These are phyloP conservation scores for Dicyrtoma fusca DNA, from an alignment of 2,888 invertebrate species.

Conservation along the genomic window DNA sequence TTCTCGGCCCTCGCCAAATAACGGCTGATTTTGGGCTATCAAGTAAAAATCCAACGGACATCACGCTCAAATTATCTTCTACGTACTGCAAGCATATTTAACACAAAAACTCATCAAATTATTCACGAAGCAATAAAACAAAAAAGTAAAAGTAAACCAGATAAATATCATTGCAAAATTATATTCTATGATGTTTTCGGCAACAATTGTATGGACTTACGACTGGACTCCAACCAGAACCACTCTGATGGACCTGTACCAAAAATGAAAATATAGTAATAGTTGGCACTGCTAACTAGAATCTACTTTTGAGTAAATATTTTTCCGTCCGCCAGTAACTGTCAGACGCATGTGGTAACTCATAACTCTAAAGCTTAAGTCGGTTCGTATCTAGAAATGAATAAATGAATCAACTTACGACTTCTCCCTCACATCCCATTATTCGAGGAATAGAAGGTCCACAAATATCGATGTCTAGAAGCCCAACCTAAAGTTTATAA, in stretches of 20 bases:
- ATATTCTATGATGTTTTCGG: too few species aligned
- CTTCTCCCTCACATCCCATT: slow-evolving; percentile 87
- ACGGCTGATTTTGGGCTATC: slow-evolving; percentile 88
- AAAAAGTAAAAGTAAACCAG: slow-evolving; percentile 23
- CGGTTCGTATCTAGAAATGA: too few species aligned
- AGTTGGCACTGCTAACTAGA: too few species aligned
- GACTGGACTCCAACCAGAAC: slow-evolving; percentile 96
- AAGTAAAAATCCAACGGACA: slow-evolving; percentile 95
- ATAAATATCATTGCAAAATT: slow-evolving; percentile 9
- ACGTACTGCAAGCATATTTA: slow-evolving; percentile 69
- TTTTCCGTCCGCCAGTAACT: too few species aligned
- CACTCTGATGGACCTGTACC: slow-evolving; percentile 82
- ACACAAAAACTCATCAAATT: background rate
- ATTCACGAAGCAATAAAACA: background rate
- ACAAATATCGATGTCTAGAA: slow-evolving; percentile 97
- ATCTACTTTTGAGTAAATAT: too few species aligned
- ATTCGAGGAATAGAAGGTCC: slow-evolving; percentile 97
- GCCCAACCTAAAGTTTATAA: slow-evolving; percentile 71
- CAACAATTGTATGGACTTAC: too few species aligned
- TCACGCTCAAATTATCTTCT: slow-evolving; percentile 91
- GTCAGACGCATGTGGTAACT: too few species aligned
- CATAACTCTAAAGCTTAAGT: too few species aligned
- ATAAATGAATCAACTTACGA: slow-evolving; percentile 60
- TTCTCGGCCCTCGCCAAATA: slow-evolving; percentile 99
- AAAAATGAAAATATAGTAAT: too few species aligned